phyloP scores from a whole-genome alignment of 2,888 invertebrate genomes.

The Rambutsinella grinnellia region DNA sequence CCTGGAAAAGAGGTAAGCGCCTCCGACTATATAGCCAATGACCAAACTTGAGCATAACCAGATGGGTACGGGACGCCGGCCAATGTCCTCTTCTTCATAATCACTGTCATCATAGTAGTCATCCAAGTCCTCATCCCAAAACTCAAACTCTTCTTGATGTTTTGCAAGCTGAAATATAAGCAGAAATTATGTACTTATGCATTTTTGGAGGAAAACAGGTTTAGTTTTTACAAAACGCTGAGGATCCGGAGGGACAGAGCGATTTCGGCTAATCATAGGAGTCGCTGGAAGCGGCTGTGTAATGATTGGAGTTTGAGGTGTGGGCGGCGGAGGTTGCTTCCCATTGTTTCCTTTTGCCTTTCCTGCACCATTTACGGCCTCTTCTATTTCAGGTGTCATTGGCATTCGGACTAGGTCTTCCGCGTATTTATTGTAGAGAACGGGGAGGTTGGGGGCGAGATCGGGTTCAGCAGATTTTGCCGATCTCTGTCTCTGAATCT shows the following conservation, averaged over 20 bases:
- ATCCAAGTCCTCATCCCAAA: slow-evolving; percentile 68
- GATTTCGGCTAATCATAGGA: slow-evolving; percentile 53
- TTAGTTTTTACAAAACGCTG: slow-evolving; percentile 21
- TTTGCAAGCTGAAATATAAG: slow-evolving; percentile 56
- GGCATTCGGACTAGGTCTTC: slow-evolving; percentile 62
- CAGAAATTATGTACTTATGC: not conserved
- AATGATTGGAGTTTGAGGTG: slow-evolving; percentile 17
- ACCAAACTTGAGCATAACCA: slow-evolving; percentile 72
- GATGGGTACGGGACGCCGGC: slow-evolving; percentile 84
- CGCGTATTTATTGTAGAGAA: slow-evolving; percentile 81
- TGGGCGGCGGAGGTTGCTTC: not conserved
- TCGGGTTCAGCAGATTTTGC: slow-evolving; percentile 65
- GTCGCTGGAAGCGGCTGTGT: slow-evolving; percentile 47
- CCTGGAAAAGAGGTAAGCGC: slow-evolving; percentile 85
- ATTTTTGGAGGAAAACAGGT: not conserved
- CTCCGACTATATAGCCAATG: slow-evolving; percentile 89
- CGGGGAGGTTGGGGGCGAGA: slow-evolving; percentile 69
- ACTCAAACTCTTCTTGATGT: slow-evolving; percentile 74
- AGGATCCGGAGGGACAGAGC: slow-evolving; percentile 61
- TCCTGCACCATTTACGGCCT: slow-evolving; percentile 55
- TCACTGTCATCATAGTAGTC: slow-evolving; percentile 71
- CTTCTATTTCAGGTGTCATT: slow-evolving; percentile 70
- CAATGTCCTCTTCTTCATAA: slow-evolving; percentile 71
- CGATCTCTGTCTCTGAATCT: slow-evolving; percentile 54
- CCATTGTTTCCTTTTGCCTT: slow-evolving; percentile 59